Conservation (phyloP, 37 sponge, comb jelly and placozoan species). For the Amphimedon queenslandica region DNA sequence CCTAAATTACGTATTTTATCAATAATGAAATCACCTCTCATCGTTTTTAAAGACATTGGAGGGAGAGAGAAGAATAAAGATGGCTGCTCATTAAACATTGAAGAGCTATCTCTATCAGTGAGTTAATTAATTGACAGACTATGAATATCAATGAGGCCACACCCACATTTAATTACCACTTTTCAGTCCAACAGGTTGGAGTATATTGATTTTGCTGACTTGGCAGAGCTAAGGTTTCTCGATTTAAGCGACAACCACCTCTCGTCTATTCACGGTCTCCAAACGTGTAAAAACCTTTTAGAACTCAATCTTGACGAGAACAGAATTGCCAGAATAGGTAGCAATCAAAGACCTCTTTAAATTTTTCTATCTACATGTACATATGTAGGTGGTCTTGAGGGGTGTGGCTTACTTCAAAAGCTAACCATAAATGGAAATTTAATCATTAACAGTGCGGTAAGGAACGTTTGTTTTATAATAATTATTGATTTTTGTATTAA, state of each 20-base stretch:
- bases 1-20: constrained; percentile 1
- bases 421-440: constrained; percentile 30
- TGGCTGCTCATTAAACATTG: no score
- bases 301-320: constrained; percentile 34
- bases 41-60: not conserved
- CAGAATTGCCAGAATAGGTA: constrained; percentile 39
- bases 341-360: not conserved
- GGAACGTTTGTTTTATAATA: not conserved
- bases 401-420: constrained; percentile 8
- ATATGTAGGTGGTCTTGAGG: constrained; percentile 8
- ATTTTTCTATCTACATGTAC: not conserved
- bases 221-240: constrained; percentile 18
- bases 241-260: constrained; percentile 46
- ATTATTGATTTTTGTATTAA: not conserved
- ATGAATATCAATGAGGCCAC: no score
- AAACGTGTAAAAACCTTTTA: constrained; percentile 12
- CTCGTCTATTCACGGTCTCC: constrained; percentile 31
- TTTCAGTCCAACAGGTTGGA: constrained; percentile 37
- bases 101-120: no score
- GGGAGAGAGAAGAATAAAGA: no score
- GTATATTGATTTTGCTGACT: constrained; percentile 7
- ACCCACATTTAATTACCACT: not conserved
- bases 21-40: constrained; percentile 6
- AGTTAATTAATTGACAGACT: no score
- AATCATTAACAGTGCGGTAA: constrained; percentile 35